phyloP scores from a whole-genome alignment of 2,113 vertebrate species.

The Setophaga kirtlandii region DNA sequence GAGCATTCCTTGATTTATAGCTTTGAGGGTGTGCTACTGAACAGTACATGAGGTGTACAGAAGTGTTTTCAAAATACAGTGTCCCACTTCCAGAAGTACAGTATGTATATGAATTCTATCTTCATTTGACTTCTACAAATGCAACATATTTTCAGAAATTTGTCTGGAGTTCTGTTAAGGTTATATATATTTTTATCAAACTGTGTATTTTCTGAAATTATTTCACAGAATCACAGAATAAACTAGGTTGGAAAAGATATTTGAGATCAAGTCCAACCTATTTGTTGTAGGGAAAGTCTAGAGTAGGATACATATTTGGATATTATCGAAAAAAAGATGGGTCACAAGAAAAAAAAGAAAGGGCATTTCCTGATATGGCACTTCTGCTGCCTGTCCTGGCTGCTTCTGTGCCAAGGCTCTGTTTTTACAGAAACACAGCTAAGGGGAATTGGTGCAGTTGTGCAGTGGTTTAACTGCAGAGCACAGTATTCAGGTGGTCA shows the following conservation, averaged over 20 bases:
- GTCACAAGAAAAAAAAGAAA: not conserved
- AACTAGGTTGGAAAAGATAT: not conserved
- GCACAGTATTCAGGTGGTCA: constrained; percentile 15
- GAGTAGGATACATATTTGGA: not conserved
- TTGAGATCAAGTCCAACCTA: not conserved
- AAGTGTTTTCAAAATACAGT: not conserved
- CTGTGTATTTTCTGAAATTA: not conserved
- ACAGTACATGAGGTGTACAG: not conserved
- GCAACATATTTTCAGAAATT: not conserved
- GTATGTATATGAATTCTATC: not conserved
- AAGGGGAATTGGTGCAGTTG: not conserved
- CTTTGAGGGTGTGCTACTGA: not conserved
- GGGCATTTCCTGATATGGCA: not conserved
- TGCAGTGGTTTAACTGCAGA: not conserved
- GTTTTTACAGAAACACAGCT: not conserved
- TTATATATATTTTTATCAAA: not conserved
- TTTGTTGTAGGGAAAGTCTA: not conserved
- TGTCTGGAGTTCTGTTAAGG: not conserved
- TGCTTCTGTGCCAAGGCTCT: not conserved
- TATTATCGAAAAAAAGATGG: not conserved
- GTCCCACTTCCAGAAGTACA: not conserved
- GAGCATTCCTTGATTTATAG: not conserved
- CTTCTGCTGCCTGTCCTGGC: not conserved
- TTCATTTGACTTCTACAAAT: not conserved
- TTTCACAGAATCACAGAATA: not conserved